Percentiles rank a stretch among this genome's conserved stretches.
phyloP scores from a whole-genome alignment of 2,113 vertebrate genomes.

The Orycteropus afer region DNA sequence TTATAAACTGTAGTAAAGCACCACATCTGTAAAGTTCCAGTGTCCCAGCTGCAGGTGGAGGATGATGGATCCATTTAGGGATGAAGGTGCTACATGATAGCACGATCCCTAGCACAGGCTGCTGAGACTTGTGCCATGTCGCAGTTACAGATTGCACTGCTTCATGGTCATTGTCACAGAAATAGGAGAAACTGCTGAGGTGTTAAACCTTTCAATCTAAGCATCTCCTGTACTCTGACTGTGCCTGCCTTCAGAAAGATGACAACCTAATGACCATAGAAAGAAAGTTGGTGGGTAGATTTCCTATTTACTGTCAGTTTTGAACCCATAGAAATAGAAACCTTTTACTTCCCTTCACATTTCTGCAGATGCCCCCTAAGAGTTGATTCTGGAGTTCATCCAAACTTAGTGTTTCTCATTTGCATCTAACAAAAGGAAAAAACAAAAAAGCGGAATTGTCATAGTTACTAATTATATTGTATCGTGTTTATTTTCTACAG shows the following conservation, averaged over 20 bases:
- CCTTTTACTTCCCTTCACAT: constrained; percentile 57
- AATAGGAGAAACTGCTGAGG: not conserved
- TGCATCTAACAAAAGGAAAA: constrained; percentile 27
- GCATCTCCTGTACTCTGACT: not conserved
- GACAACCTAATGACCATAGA: not conserved
- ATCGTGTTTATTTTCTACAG: constrained; percentile 7
- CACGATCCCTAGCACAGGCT: not conserved
- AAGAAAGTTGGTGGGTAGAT: not conserved
- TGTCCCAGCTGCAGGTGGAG: not conserved
- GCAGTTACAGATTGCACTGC: not conserved
- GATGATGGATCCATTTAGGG: not conserved
- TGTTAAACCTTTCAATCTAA: constrained; percentile 3
- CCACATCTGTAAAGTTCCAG: not conserved
- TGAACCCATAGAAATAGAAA: constrained; percentile 2
- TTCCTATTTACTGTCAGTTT: constrained; percentile 45
- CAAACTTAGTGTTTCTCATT: constrained; percentile 50
- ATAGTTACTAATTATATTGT: constrained; percentile 18
- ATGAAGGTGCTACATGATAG: not conserved
- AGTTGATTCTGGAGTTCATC: constrained; percentile 55
- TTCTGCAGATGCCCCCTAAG: constrained; percentile 22
- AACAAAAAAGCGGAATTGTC: constrained; percentile 40
- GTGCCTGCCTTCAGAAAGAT: not conserved
- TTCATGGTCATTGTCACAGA: not conserved
- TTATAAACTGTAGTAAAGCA: not conserved
- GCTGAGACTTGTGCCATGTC: not conserved